phyloP scores from a whole-genome alignment of 2,113 vertebrate species.

The Sinosuthora webbiana region DNA sequence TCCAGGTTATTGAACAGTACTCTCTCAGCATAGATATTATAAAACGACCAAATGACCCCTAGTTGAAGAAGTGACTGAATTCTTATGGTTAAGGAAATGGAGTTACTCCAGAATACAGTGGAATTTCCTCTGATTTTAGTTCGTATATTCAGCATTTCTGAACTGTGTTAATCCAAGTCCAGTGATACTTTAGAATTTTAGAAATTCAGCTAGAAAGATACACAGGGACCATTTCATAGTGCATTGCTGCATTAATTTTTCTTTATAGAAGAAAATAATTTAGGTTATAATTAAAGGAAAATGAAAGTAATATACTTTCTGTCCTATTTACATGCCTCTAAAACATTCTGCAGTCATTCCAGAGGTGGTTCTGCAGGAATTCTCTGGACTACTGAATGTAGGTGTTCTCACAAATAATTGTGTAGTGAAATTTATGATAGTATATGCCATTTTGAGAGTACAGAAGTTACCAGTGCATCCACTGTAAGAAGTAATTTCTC shows the following conservation, averaged over 20 bases:
- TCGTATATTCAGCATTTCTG: neutral
- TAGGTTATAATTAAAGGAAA: neutral
- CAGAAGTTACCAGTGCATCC: neutral
- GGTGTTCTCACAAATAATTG: neutral
- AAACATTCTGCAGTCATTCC: neutral
- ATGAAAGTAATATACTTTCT: neutral
- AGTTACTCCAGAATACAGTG: neutral
- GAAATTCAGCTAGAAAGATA: neutral
- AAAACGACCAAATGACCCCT: neutral
- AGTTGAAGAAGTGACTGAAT: neutral
- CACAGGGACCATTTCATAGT: neutral
- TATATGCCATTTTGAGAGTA: neutral
- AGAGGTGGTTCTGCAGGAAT: neutral
- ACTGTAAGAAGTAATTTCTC: neutral
- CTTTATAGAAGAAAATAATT: neutral
- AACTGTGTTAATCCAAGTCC: neutral
- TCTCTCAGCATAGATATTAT: neutral
- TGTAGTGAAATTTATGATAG: neutral
- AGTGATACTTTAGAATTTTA: neutral
- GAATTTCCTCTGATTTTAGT: neutral
- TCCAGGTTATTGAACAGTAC: neutral
- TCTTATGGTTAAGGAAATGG: neutral
- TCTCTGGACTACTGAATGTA: neutral
- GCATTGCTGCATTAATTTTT: accelerated
- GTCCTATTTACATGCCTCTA: neutral